Percentiles rank a stretch among this genome's conserved stretches.
These are phyloP conservation scores for Lucinisca nassula DNA, from an alignment of 2,888 invertebrate genomes.

Conservation along the genomic window DNA sequence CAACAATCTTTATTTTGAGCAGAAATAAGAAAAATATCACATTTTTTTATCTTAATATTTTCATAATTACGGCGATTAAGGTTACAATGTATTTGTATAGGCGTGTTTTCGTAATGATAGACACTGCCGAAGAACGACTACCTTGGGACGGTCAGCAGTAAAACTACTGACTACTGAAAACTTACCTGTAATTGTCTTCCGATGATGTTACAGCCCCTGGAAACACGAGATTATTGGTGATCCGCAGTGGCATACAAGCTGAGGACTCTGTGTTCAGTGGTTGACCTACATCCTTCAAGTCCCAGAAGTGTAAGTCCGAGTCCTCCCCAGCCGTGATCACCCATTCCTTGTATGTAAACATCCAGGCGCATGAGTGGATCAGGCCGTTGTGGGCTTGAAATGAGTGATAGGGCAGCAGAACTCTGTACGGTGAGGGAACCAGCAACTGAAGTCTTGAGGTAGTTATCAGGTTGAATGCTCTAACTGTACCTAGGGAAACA, in stretches of 20 bases:
- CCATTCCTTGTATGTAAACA: not conserved
- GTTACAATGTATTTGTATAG: no score
- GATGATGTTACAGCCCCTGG: conserved; percentile 33
- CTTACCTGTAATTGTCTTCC: conserved; percentile 62
- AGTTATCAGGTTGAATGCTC: conserved; percentile 65
- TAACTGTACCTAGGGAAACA: conserved; percentile 68
- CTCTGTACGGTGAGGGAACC: conserved; percentile 12
- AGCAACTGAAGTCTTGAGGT: conserved; percentile 46
- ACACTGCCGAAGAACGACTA: no score
- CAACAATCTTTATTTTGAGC: no score
- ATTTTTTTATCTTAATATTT: no score
- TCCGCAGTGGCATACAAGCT: conserved; percentile 11
- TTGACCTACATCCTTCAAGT: conserved; percentile 43
- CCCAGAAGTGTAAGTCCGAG: conserved; percentile 49
- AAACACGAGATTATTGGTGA: conserved; percentile 2
- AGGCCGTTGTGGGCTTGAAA: conserved; percentile 53
- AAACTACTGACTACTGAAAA: no score
- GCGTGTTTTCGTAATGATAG: no score
- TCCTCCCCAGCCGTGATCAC: conserved; percentile 48
- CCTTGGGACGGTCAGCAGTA: no score
- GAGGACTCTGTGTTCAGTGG: conserved; percentile 35
- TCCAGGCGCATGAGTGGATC: conserved; percentile 57
- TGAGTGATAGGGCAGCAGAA: conserved; percentile 59
- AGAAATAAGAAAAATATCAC: no score
- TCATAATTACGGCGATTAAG: no score